Conservation (phyloP, 2,888 invertebrate species). For the Dysmachus trigonus region DNA sequence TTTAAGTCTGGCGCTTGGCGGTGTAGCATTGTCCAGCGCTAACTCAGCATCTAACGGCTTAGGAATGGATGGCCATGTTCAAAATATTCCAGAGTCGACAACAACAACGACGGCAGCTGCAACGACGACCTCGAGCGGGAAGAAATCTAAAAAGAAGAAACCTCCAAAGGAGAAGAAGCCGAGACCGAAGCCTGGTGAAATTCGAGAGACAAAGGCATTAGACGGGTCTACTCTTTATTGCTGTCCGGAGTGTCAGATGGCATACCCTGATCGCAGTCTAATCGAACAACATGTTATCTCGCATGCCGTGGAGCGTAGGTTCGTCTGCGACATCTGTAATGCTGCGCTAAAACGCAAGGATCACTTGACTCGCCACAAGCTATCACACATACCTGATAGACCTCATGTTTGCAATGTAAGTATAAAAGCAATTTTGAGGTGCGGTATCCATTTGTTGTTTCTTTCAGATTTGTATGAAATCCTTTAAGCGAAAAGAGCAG, state of each 20-base stretch:
- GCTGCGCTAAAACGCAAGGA: conserved; percentile 88
- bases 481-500: conserved; percentile 89
- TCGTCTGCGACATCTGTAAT: conserved; percentile 89
- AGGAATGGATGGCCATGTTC: conserved; percentile 45
- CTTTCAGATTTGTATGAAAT: conserved; percentile 77
- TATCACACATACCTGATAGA: conserved; percentile 87
- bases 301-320: conserved; percentile 84
- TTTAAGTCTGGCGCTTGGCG: conserved; percentile 63
- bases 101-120: conserved; percentile 61
- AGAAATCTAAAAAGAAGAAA: conserved; percentile 66
- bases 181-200: conserved; percentile 72
- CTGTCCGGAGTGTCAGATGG: conserved; percentile 90
- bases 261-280: conserved; percentile 84
- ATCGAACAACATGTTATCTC: conserved; percentile 87
- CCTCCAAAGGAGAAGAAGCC: conserved; percentile 80
- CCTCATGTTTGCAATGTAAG: conserved; percentile 84
- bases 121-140: conserved; percentile 59
- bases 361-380: conserved; percentile 85
- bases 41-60: conserved; percentile 50
- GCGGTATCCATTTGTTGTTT: background rate
- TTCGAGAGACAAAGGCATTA: conserved; percentile 69
- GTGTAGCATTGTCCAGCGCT: conserved; percentile 57
- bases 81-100: conserved; percentile 56
- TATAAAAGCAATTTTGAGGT: background rate
- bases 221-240: conserved; percentile 87